Evolutionary conservation across 1,140 invertebrate species (phyloP).

Genomic region (Zaprionus inermis): DNA sequence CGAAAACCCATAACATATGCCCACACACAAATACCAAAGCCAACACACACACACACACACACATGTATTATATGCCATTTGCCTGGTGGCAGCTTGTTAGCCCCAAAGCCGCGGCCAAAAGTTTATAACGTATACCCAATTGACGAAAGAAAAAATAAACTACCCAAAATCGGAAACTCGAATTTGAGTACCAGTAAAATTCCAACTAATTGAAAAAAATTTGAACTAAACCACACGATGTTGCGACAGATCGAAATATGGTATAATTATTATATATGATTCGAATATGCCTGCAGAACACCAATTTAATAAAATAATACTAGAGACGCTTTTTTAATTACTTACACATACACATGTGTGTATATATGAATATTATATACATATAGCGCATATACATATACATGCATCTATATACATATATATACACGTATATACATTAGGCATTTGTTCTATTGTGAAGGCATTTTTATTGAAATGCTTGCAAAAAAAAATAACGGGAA

Average conservation of each 20-base stretch:
- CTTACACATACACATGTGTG: slow-evolving; percentile 16
- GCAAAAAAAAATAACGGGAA: slow-evolving; percentile 39
- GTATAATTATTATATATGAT: slow-evolving; percentile 28
- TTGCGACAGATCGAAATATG: slow-evolving; percentile 16
- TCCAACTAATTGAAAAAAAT: slow-evolving; percentile 59
- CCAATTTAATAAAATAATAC: slow-evolving; percentile 54
- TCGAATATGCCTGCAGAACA: slow-evolving; percentile 52
- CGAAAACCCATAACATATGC: slow-evolving; percentile 1
- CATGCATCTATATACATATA: slow-evolving; percentile 25
- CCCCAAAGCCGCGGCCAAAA: slow-evolving; percentile 39
- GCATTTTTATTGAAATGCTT: slow-evolving; percentile 80
- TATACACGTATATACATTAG: slow-evolving; percentile 42
- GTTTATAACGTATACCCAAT: slow-evolving; percentile 20
- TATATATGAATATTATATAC: slow-evolving; percentile 21
- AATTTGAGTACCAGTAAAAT: slow-evolving; percentile 43
- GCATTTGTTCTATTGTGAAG: slow-evolving; percentile 56
- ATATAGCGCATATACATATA: slow-evolving; percentile 20
- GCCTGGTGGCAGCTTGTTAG: slow-evolving; percentile 44
- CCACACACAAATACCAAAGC: slow-evolving; percentile 7
- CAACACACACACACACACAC: slow-evolving; percentile 12
- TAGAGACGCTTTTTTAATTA: slow-evolving; percentile 56
- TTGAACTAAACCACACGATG: slow-evolving; percentile 34
- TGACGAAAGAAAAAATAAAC: slow-evolving; percentile 12
- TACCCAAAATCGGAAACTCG: slow-evolving; percentile 17
- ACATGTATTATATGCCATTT: slow-evolving; percentile 46